Conservation (phyloP, 2,797 vertebrate species). For the Triplophysa yarkandensis region DNA sequence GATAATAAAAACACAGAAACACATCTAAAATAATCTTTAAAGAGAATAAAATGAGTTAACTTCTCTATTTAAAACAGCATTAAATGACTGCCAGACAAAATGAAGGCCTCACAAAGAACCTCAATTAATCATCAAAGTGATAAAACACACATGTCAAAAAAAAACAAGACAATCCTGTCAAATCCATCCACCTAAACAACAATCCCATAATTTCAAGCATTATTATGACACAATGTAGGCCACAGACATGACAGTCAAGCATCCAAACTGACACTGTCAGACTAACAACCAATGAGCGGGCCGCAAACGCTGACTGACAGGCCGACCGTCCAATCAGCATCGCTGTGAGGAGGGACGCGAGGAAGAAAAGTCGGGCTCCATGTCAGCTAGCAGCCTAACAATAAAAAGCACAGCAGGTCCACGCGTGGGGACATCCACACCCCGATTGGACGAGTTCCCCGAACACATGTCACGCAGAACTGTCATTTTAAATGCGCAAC, state of each 20-base stretch:
- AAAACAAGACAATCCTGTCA: not conserved
- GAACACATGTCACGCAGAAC: slow-evolving; percentile 30
- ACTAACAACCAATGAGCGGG: slow-evolving; percentile 71
- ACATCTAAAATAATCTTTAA: not conserved
- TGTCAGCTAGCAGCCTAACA: slow-evolving; percentile 74
- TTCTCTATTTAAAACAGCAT: slow-evolving; percentile 16
- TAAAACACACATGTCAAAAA: slow-evolving; percentile 7
- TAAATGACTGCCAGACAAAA: slow-evolving; percentile 25
- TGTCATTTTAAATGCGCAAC: slow-evolving; percentile 71
- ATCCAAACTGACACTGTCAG: slow-evolving; percentile 73
- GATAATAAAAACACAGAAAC: slow-evolving; percentile 2
- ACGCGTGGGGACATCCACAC: slow-evolving; percentile 31
- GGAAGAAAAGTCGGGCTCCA: slow-evolving; percentile 68
- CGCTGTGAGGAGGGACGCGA: slow-evolving; percentile 63
- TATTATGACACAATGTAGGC: slow-evolving; percentile 63
- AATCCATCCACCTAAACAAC: slow-evolving; percentile 17
- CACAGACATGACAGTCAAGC: slow-evolving; percentile 67
- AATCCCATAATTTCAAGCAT: slow-evolving; percentile 15
- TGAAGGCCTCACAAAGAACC: not conserved
- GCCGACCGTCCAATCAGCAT: slow-evolving; percentile 62
- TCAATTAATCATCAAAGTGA: not conserved
- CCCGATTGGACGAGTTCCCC: too few species aligned
- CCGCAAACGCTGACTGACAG: slow-evolving; percentile 60
- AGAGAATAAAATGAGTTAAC: not conserved
- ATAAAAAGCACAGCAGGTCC: slow-evolving; percentile 67